Conservation (phyloP, 2,888 invertebrate genomes). For the Syritta pipiens region DNA sequence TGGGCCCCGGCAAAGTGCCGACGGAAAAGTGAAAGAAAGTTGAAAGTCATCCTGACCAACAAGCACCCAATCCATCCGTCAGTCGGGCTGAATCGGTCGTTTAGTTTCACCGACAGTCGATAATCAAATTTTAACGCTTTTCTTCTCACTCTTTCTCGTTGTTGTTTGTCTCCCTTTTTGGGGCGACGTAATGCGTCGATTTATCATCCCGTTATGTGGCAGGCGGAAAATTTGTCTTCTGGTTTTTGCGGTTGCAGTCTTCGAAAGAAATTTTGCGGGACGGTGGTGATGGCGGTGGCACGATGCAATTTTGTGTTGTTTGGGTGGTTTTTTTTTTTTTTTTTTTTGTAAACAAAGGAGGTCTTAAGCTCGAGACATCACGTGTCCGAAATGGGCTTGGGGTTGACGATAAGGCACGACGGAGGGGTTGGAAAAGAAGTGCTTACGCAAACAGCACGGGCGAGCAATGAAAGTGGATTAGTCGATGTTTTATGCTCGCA, state of each 20-base stretch:
- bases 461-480: too few species aligned
- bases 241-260: slow-evolving; percentile 52
- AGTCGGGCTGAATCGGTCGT: slow-evolving; percentile 8
- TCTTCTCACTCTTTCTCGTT: too few species aligned
- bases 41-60: slow-evolving; percentile 54
- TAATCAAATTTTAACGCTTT: slow-evolving; percentile 67
- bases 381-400: slow-evolving; percentile 21
- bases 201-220: slow-evolving; percentile 60
- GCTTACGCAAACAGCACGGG: too few species aligned
- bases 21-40: slow-evolving; percentile 30
- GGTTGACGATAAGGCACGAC: too few species aligned
- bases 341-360: slow-evolving; percentile 38
- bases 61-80: slow-evolving; percentile 24
- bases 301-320: slow-evolving; percentile 32
- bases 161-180: too few species aligned
- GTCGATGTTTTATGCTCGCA: too few species aligned
- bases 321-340: slow-evolving; percentile 20
- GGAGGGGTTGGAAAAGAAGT: background rate
- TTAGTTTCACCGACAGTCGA: slow-evolving; percentile 53
- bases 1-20: slow-evolving; percentile 35
- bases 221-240: slow-evolving; percentile 63
- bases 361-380: slow-evolving; percentile 13
- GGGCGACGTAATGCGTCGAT: slow-evolving; percentile 63
- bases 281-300: slow-evolving; percentile 1
- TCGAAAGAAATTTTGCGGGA: slow-evolving; percentile 12